A percentile compares a stretch with the other conserved stretches of the same genome.
phyloP scores from a whole-genome alignment of 2,888 invertebrate genomes.

The Ormyrus pomaceus region DNA sequence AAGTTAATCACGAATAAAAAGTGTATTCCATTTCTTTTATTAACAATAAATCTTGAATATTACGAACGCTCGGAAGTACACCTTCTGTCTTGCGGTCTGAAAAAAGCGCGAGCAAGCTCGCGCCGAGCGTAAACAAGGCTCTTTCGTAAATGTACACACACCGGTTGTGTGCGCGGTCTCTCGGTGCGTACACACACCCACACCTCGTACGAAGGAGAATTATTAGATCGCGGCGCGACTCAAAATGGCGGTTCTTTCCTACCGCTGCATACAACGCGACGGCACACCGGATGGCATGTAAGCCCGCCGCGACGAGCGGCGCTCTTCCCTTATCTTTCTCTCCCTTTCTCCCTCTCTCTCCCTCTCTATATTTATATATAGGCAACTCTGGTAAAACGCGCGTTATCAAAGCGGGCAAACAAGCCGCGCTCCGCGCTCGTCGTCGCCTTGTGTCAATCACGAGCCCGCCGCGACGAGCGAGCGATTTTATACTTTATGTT shows the following conservation, averaged over 20 bases:
- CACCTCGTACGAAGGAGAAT: not conserved
- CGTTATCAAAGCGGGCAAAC: slow-evolving; percentile 45
- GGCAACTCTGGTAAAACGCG: slow-evolving; percentile 2
- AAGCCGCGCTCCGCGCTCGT: slow-evolving; percentile 15
- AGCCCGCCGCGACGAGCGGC: not conserved
- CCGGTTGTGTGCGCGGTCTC: no score
- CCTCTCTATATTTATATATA: not conserved
- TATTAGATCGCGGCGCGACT: slow-evolving; percentile 18
- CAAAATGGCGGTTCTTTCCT: slow-evolving; percentile 21
- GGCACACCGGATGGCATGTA: slow-evolving; percentile 37
- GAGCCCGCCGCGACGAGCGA: slow-evolving; percentile 47
- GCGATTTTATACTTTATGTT: slow-evolving; percentile 51
- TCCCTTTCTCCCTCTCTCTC: slow-evolving; percentile 14
- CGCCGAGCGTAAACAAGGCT: no score
- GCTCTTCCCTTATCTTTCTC: not conserved
- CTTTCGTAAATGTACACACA: no score
- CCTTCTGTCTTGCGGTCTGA: not conserved
- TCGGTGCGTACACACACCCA: no score
- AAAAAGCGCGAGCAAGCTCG: slow-evolving; percentile 6
- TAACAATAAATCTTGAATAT: no score
- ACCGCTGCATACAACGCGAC: slow-evolving; percentile 28
- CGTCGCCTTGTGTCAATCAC: slow-evolving; percentile 58
- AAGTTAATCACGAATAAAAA: no score
- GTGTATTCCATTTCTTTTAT: no score
- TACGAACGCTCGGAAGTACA: no score